These are phyloP conservation scores for Pantala flavescens DNA, from an alignment of 1,140 invertebrate species.

Conservation along the genomic window DNA sequence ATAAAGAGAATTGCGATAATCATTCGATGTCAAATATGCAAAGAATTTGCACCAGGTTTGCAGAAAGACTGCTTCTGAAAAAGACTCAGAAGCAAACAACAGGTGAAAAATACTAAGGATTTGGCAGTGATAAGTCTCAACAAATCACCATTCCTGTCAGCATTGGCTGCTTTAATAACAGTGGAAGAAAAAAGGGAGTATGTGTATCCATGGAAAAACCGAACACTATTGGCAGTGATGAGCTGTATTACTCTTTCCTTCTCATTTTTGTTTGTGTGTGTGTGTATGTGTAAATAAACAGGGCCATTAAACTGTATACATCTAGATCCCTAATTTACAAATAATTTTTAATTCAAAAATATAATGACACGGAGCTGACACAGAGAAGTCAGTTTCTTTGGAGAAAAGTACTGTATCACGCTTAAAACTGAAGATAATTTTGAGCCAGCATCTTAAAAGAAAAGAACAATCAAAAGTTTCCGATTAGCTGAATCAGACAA, in stretches of 20 bases:
- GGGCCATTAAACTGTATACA: not conserved
- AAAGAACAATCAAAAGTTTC: no score
- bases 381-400: no score
- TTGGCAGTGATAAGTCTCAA: not conserved
- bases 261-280: not conserved
- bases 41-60: no score
- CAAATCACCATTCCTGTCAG: not conserved
- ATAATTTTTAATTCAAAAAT: no score
- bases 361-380: no score
- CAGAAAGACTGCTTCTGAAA: not conserved
- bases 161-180: not conserved
- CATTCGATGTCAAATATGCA: not conserved
- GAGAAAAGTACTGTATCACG: no score
- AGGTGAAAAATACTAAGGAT: not conserved
- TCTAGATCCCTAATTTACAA: not conserved
- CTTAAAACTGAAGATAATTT: no score
- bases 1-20: not conserved
- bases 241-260: not conserved
- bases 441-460: no score
- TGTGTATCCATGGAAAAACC: not conserved
- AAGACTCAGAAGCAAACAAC: not conserved
- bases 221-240: conserved; percentile 8
- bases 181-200: not conserved
- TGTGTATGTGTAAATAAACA: not conserved
- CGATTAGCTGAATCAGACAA: no score